These are phyloP conservation scores for Acronicta leporina DNA, from an alignment of 2,888 invertebrate genomes.

Conservation along the genomic window DNA sequence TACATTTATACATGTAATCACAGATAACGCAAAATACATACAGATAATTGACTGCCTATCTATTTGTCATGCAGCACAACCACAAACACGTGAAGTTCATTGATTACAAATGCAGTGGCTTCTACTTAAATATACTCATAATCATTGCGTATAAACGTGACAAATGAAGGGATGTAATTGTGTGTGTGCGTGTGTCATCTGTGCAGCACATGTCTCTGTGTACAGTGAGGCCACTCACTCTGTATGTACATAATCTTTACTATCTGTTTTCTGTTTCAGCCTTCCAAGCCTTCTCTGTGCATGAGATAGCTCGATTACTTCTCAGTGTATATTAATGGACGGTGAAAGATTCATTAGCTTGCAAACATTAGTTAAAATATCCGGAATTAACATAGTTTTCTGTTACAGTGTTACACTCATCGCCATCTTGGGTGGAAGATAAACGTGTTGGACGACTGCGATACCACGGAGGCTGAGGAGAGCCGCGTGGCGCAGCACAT, in stretches of 20 bases:
- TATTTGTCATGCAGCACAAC: neutral
- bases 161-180: neutral
- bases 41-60: slow-evolving; percentile 7
- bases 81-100: neutral
- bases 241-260: slow-evolving; percentile 81
- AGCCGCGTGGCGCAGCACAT: slow-evolving; percentile 83
- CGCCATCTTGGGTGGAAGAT: slow-evolving; percentile 98
- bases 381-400: slow-evolving; percentile 30
- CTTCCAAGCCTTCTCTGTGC: slow-evolving; percentile 86
- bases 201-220: neutral
- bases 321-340: slow-evolving; percentile 63
- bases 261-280: slow-evolving; percentile 88
- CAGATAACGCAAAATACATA: slow-evolving; percentile 5
- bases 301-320: slow-evolving; percentile 78
- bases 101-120: neutral
- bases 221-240: slow-evolving; percentile 22
- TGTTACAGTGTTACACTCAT: slow-evolving; percentile 96
- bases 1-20: slow-evolving; percentile 3
- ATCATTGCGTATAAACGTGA: neutral
- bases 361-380: slow-evolving; percentile 5
- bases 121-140: neutral
- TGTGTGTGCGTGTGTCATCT: slow-evolving; percentile 5
- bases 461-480: slow-evolving; percentile 88
- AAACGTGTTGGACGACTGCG: slow-evolving; percentile 95
- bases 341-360: slow-evolving; percentile 67